Evolutionary conservation across 2,888 invertebrate species (phyloP).

Genomic region (Meliscaeva auricollis): DNA sequence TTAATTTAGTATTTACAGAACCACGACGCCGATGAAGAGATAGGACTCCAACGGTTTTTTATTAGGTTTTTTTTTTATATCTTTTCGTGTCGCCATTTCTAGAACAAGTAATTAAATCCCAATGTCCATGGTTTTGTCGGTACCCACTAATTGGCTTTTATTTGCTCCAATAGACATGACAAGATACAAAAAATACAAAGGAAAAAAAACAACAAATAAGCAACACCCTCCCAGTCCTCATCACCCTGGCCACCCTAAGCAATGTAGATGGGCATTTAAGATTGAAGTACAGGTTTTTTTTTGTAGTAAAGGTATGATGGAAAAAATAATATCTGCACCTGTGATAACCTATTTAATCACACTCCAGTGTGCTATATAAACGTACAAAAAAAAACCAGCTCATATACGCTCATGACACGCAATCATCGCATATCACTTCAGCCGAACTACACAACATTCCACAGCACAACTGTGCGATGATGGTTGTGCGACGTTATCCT

Average conservation of each 20-base stretch:
- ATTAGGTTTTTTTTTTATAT: neutral
- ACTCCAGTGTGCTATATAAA: slow-evolving; percentile 62
- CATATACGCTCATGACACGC: slow-evolving; percentile 62
- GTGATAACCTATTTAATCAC: slow-evolving; percentile 74
- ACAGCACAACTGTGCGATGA: neutral
- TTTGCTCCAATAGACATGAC: slow-evolving; percentile 48
- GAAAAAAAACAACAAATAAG: slow-evolving; percentile 9
- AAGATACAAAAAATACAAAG: slow-evolving; percentile 6
- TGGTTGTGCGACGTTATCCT: slow-evolving; percentile 7
- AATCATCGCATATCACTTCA: slow-evolving; percentile 55
- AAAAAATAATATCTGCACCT: slow-evolving; percentile 71
- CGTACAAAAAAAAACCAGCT: slow-evolving; percentile 30
- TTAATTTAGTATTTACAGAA: slow-evolving; percentile 36
- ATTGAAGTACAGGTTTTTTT: slow-evolving; percentile 52
- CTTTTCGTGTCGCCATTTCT: slow-evolving; percentile 10
- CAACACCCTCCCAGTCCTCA: slow-evolving; percentile 6
- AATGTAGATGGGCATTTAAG: slow-evolving; percentile 64
- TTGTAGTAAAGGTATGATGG: neutral
- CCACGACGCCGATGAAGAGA: slow-evolving; percentile 9
- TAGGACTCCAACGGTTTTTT: neutral
- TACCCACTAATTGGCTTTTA: slow-evolving; percentile 42
- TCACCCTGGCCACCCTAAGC: neutral
- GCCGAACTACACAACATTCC: slow-evolving; percentile 38
- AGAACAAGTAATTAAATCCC: slow-evolving; percentile 30
- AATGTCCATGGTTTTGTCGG: slow-evolving; percentile 43